Conservation (phyloP, 2,797 vertebrate genomes). For the Neoniphon sammara region DNA sequence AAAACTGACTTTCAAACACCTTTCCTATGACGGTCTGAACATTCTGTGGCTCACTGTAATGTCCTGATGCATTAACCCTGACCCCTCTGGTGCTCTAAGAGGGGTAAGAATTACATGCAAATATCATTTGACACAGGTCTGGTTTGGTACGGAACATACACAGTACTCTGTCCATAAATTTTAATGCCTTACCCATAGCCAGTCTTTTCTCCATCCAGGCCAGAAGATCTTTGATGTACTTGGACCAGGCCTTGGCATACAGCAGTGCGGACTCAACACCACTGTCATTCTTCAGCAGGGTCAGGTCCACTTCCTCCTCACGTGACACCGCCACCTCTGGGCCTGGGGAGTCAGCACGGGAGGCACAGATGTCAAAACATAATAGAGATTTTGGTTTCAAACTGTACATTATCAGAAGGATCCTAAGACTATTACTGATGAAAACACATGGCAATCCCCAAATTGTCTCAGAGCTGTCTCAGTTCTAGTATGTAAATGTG, state of each 20-base stretch:
- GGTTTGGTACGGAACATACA: not conserved
- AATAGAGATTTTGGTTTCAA: not conserved
- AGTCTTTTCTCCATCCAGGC: conserved; percentile 96
- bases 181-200: conserved; percentile 88
- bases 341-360: conserved; percentile 46
- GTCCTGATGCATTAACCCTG: not conserved
- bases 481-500: conserved; percentile 39
- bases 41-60: not conserved
- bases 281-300: conserved; percentile 89
- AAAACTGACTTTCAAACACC: not conserved
- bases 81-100: not conserved
- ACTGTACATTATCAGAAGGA: not conserved
- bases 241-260: conserved; percentile 97
- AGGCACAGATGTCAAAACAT: conserved; percentile 32
- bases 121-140: too few relatives aligned
- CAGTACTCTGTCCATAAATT: not conserved
- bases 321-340: conserved; percentile 73
- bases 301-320: conserved; percentile 89
- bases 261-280: conserved; percentile 94
- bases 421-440: not conserved
- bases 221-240: conserved; percentile 96
- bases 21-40: not conserved
- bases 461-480: conserved; percentile 18
- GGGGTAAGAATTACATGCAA: too few relatives aligned
- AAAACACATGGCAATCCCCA: conserved; percentile 16